phyloP scores from a whole-genome alignment of 2,888 invertebrate species.

The Drosophila merina region DNA sequence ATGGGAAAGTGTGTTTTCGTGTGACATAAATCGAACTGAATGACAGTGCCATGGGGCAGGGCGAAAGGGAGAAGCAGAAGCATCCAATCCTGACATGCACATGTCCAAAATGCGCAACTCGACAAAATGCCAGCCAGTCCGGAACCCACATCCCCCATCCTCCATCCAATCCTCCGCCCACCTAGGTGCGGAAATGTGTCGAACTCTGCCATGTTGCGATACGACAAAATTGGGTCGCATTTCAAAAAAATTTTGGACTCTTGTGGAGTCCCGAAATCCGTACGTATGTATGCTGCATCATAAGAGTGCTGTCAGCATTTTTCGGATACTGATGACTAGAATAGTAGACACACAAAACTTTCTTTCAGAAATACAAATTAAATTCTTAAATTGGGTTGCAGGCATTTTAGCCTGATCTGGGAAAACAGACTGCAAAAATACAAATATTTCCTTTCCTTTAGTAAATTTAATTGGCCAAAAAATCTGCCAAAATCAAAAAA shows the following conservation, averaged over 20 bases:
- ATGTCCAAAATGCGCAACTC: conserved; percentile 43
- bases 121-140: conserved; percentile 32
- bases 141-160: neutral
- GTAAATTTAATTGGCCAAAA: neutral
- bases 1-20: conserved; percentile 3
- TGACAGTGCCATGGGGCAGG: neutral
- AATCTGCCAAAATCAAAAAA: neutral
- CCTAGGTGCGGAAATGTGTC: conserved; percentile 53
- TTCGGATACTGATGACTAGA: neutral
- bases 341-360: neutral
- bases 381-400: neutral
- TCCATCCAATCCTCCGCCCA: neutral
- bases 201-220: conserved; percentile 51
- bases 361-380: neutral
- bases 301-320: conserved; percentile 15
- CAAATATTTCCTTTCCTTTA: neutral
- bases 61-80: neutral
- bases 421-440: neutral
- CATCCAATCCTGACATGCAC: conserved; percentile 16
- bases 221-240: conserved; percentile 51
- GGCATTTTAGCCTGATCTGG: neutral
- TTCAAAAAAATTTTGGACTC: conserved; percentile 40
- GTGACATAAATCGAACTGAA: conserved; percentile 47
- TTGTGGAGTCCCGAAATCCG: conserved; percentile 15
- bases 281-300: neutral